Evolutionary conservation across 2,797 vertebrate genomes (phyloP).

Genomic region (Argya squamiceps): DNA sequence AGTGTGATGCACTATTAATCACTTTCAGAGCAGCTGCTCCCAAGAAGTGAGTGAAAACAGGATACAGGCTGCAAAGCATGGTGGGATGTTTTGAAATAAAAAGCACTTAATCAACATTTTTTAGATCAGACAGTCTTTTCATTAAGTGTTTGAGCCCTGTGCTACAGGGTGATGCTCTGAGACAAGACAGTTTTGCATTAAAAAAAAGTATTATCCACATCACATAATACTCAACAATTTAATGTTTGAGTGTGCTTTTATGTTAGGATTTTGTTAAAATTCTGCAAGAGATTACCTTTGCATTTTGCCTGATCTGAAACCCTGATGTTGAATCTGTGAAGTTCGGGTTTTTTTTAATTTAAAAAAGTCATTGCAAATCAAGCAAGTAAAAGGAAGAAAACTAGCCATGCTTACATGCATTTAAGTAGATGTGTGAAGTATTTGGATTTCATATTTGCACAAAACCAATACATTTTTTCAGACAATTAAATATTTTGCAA

Average conservation of each 20-base stretch:
- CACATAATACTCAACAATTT: background rate
- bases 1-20: background rate
- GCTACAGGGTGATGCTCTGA: background rate
- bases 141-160: background rate
- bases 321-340: background rate
- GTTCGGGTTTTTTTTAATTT: background rate
- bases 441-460: background rate
- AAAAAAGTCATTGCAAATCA: background rate
- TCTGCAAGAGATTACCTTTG: background rate
- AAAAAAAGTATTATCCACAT: background rate
- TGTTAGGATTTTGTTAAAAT: background rate
- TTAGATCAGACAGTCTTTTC: background rate
- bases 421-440: background rate
- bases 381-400: background rate
- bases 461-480: slow-evolving; percentile 4
- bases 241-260: background rate
- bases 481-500: slow-evolving; percentile 27
- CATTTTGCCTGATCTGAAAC: background rate
- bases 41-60: background rate
- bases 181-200: background rate
- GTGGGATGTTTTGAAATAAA: background rate
- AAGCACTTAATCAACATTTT: background rate
- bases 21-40: background rate
- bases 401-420: background rate
- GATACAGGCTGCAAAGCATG: background rate